phyloP scores from a whole-genome alignment of 1,140 invertebrate genomes.

The Penaeus japonicus region DNA sequence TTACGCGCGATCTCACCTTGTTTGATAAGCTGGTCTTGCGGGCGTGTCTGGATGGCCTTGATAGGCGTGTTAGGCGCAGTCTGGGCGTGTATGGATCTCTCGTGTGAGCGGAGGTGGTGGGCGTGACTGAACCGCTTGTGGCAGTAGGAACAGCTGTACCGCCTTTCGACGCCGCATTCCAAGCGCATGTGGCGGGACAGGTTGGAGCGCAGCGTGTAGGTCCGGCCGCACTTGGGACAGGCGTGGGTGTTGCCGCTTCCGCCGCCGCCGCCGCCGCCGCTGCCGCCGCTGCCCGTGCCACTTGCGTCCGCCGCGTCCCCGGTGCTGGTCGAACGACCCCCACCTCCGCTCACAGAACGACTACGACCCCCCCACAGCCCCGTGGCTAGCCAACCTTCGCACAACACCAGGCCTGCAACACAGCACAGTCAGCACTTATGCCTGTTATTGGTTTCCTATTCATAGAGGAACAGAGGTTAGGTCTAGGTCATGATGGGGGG shows the following conservation, averaged over 20 bases:
- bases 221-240: conserved; percentile 72
- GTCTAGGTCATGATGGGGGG: background rate
- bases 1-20: background rate
- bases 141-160: conserved; percentile 47
- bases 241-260: background rate
- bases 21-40: background rate
- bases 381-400: conserved; percentile 47
- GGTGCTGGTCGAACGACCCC: background rate
- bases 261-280: background rate
- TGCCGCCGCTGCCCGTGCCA: background rate
- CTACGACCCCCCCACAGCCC: conserved; percentile 37
- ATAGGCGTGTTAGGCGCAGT: background rate
- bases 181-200: conserved; percentile 79
- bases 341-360: background rate
- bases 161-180: conserved; percentile 72
- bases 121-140: conserved; percentile 51
- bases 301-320: background rate
- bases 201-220: conserved; percentile 73
- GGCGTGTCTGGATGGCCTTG: background rate
- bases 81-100: conserved; percentile 49
- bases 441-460: background rate
- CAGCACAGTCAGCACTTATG: background rate
- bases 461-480: background rate
- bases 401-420: conserved; percentile 44
- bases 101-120: conserved; percentile 53